Conservation (phyloP, 2,113 vertebrate genomes). For the Neogobius melanostomus region DNA sequence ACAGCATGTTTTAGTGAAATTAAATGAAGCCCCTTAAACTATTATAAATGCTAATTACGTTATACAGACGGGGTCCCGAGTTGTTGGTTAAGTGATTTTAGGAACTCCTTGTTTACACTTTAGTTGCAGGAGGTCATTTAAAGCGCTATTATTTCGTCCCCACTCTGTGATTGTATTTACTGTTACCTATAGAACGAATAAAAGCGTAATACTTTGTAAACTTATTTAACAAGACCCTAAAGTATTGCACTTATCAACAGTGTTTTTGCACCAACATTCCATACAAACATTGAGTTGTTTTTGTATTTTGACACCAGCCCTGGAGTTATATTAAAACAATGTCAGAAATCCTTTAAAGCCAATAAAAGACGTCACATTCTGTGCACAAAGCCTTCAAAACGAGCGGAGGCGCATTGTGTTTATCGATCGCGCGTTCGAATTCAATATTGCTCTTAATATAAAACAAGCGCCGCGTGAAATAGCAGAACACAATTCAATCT, state of each 20-base stretch:
- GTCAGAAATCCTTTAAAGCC: background rate
- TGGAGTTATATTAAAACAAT: constrained; percentile 1
- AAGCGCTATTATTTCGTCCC: too few species aligned
- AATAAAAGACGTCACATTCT: constrained; percentile 1
- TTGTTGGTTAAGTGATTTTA: too few species aligned
- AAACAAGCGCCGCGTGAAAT: background rate
- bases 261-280: background rate
- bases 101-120: too few species aligned
- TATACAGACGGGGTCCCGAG: too few species aligned
- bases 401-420: background rate
- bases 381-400: background rate
- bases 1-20: too few species aligned
- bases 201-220: too few species aligned
- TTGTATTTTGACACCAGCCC: constrained; percentile 1
- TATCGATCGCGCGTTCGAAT: background rate
- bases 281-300: background rate
- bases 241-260: background rate
- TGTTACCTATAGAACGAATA: too few species aligned
- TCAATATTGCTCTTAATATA: constrained; percentile 3
- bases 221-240: background rate
- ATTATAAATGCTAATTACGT: too few species aligned
- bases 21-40: too few species aligned
- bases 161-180: too few species aligned
- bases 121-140: too few species aligned
- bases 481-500: background rate